These are phyloP conservation scores for Pseudoatta argentina DNA, from an alignment of 1,140 invertebrate species.

Conservation along the genomic window DNA sequence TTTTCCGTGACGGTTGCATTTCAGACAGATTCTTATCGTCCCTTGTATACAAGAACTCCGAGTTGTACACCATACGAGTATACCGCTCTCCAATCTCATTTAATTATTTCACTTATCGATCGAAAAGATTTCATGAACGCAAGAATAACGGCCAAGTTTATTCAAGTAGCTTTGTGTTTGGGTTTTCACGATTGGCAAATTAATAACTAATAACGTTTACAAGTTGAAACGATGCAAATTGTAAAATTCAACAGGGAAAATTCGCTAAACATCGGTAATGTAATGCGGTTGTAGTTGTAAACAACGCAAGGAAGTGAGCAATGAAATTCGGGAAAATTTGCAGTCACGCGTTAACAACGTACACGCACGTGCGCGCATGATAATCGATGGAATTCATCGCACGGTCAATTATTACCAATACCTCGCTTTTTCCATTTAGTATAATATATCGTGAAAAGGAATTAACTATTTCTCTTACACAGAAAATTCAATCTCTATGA, in stretches of 20 bases:
- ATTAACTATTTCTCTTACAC: slow-evolving; percentile 2
- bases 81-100: not conserved
- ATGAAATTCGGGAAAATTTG: slow-evolving; percentile 44
- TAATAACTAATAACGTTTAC: not conserved
- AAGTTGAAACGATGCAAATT: not conserved
- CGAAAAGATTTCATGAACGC: not conserved
- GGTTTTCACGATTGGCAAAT: not conserved
- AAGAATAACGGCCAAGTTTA: not conserved
- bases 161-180: not conserved
- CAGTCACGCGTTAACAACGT: not conserved
- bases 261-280: not conserved
- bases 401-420: slow-evolving; percentile 12
- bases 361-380: not conserved
- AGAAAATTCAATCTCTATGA: not conserved
- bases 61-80: not conserved
- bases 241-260: slow-evolving; percentile 5
- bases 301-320: slow-evolving; percentile 2
- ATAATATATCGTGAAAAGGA: not conserved
- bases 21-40: slow-evolving; percentile 16
- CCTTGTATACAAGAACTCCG: not conserved
- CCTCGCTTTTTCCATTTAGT: not conserved
- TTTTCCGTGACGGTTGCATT: not conserved
- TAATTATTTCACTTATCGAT: not conserved
- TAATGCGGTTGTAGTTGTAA: slow-evolving; percentile 5
- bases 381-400: slow-evolving; percentile 10